phyloP scores from a whole-genome alignment of 2,797 vertebrate genomes.

The Anas georgica region DNA sequence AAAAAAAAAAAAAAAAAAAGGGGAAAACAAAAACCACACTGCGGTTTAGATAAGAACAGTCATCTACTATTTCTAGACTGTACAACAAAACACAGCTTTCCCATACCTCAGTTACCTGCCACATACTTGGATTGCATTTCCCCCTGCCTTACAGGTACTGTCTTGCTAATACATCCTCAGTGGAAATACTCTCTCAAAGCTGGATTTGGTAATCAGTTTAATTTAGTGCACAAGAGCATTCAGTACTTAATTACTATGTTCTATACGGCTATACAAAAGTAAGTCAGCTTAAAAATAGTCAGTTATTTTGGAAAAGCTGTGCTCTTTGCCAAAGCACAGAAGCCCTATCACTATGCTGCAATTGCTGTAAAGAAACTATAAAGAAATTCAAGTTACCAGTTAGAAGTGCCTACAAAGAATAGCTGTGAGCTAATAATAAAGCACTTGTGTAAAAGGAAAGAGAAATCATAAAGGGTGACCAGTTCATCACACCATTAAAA shows the following conservation, averaged over 20 bases:
- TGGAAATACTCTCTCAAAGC: neutral
- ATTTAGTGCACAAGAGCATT: neutral
- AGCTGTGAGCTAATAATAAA: neutral
- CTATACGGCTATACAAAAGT: neutral
- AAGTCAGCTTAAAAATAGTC: neutral
- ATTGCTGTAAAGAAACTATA: neutral
- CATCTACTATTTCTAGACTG: neutral
- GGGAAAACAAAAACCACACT: neutral
- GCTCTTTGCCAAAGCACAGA: neutral
- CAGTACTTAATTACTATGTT: neutral
- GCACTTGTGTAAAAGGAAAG: neutral
- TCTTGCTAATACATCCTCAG: neutral
- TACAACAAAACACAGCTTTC: neutral
- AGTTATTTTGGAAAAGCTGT: neutral
- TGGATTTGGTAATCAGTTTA: neutral
- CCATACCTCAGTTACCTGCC: neutral
- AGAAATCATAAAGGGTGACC: neutral
- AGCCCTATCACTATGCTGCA: neutral
- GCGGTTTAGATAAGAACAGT: neutral
- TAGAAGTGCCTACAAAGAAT: neutral
- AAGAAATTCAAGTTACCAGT: neutral
- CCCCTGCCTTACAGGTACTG: neutral
- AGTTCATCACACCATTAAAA: neutral
- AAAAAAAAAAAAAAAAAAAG: too few species aligned
- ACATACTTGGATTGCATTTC: neutral